Conservation (phyloP, 2,888 invertebrate genomes). For the Teleogryllus oceanicus region DNA sequence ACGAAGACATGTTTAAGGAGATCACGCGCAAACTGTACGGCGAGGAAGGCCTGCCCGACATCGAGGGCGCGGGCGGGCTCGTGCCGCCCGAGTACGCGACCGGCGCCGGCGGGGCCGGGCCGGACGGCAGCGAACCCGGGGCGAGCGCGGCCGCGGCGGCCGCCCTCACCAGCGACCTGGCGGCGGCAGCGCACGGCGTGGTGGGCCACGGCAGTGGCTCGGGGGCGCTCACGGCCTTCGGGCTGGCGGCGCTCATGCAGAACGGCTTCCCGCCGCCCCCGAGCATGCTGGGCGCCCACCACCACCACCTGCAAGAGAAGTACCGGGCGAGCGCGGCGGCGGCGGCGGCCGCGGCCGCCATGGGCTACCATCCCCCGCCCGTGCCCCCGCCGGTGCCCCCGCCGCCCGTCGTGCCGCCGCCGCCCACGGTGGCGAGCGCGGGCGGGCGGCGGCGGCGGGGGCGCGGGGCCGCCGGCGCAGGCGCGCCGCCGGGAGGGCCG, state of each 20-base stretch:
- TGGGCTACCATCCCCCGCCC: neutral
- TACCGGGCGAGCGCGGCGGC: conserved; percentile 35
- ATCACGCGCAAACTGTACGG: conserved; percentile 88
- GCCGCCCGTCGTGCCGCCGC: conserved; percentile 28
- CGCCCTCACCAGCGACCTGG: conserved; percentile 36
- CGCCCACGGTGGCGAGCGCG: too few species aligned
- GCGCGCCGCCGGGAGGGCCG: conserved; percentile 55
- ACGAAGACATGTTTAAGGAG: conserved; percentile 88
- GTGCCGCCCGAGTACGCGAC: conserved; percentile 25
- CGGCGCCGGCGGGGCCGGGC: conserved; percentile 26
- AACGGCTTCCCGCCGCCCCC: conserved; percentile 63
- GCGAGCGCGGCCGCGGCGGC: conserved; percentile 30
- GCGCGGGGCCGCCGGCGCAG: conserved; percentile 18
- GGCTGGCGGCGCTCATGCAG: conserved; percentile 73
- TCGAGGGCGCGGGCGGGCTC: conserved; percentile 24
- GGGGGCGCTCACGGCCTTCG: conserved; percentile 50
- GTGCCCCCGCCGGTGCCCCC: conserved; percentile 29
- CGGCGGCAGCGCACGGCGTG: conserved; percentile 43
- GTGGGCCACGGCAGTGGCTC: conserved; percentile 31
- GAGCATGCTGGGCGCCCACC: conserved; percentile 54
- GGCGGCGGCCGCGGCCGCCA: conserved; percentile 38
- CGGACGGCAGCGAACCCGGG: conserved; percentile 23
- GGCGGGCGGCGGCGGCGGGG: conserved; percentile 35
- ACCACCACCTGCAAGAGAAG: conserved; percentile 43
- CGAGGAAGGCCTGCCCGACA: conserved; percentile 55